Base-by-base conservation (phyloP, 2,888 invertebrate genomes). In the Hypolimnas misippus region DNA sequence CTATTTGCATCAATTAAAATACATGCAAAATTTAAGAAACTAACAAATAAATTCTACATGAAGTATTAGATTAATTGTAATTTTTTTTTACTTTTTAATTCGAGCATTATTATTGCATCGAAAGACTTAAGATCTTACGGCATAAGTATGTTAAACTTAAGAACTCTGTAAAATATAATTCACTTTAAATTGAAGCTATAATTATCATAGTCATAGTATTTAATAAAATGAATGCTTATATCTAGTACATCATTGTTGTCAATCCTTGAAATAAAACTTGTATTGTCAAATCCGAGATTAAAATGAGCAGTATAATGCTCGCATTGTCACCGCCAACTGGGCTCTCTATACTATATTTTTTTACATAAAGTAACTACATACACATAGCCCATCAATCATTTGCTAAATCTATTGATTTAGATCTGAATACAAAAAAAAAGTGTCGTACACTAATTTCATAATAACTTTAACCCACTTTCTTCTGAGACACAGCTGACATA, bases 401-500 rank as follows among this genome's bases (percentile, higher is more conserved):
- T 65, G 60, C 46, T 53, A 54, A 60, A 72, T 75, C 81, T 76
- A 77, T 77, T 73, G 73, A 63, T 66, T 79, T 69, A 77, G 71
- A 73, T 76, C 70, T 64, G 58, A 58, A 65, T 64, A 66, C 64
- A 67, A 59, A 70, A 42, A n/a, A 52, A 60, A 62, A 38, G 62
- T 52, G 66, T 67, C 42, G 46, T 40, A 62, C 67, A 63, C 57
- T 58, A 42, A 53, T 25, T 55, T 53, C 5, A 25, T 29, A 54
- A 54, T 17, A 16, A 25, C 17, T 19, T 70, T 75, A 76, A 53
- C 73, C 66, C 16, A 57, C 62, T 75, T 89, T 86, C 76, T 93
- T 94, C 70, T 93, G 93, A 70, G 94, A 83, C 75, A 95, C 94
- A 50, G 94, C 93, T 71, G 93, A 88, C 87, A 95, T 93, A 75